Conservation (phyloP, 2,797 vertebrate genomes). For the Sebastes wilsoni region DNA sequence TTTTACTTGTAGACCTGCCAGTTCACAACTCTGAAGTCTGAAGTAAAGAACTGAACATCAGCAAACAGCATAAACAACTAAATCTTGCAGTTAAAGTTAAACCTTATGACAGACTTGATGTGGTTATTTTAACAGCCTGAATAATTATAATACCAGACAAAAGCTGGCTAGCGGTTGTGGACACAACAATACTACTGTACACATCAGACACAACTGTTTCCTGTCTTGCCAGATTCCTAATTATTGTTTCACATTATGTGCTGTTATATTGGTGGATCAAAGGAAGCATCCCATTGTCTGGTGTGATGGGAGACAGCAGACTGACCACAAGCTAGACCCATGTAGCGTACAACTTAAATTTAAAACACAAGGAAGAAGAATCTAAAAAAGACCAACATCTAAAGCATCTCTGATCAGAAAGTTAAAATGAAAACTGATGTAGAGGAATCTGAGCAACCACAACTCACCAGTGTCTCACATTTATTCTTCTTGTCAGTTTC, state of each 20-base stretch:
- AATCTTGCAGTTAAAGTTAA: neutral
- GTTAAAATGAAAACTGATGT: neutral
- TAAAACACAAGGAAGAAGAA: neutral
- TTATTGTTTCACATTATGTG: conserved; percentile 18
- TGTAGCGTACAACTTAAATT: neutral
- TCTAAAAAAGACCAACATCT: neutral
- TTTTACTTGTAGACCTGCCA: neutral
- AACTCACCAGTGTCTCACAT: neutral
- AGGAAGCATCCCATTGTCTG: conserved; percentile 28
- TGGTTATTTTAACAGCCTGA: conserved; percentile 13
- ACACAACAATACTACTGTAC: neutral
- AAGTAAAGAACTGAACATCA: neutral
- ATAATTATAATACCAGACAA: conserved; percentile 38
- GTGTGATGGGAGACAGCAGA: conserved; percentile 5
- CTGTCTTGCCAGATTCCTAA: conserved; percentile 5
- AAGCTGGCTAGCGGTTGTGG: conserved; percentile 1
- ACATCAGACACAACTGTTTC: neutral
- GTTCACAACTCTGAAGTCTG: neutral
- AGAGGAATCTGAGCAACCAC: neutral
- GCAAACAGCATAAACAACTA: conserved; percentile 1
- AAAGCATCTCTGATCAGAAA: neutral
- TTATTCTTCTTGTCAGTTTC: neutral
- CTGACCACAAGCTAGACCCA: neutral
- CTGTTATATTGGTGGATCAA: conserved; percentile 28
- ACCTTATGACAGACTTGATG: neutral